A percentile compares a stretch with the other conserved stretches of the same genome.
Evolutionary conservation across 2,113 vertebrate species (phyloP).

Genomic region (Oreotrochilus melanogaster): DNA sequence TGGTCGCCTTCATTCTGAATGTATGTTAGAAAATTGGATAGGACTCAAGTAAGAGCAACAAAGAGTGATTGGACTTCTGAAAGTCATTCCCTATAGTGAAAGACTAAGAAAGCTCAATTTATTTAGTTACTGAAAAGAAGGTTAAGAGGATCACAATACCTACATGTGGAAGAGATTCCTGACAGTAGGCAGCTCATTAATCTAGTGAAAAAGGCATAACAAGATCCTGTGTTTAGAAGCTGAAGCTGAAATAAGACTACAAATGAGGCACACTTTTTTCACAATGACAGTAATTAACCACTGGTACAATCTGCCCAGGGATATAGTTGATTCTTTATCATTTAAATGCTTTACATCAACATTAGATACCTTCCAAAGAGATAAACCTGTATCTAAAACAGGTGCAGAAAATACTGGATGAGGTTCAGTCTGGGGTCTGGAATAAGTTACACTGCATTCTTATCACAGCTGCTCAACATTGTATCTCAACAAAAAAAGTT

Average conservation of each 20-base stretch:
- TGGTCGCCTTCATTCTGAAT: background rate
- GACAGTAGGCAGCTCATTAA: conserved; percentile 73
- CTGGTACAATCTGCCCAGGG: conserved; percentile 40
- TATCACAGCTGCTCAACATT: background rate
- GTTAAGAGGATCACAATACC: conserved; percentile 70
- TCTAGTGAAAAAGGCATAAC: conserved; percentile 65
- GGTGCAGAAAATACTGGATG: conserved; percentile 29
- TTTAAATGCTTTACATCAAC: conserved; percentile 60
- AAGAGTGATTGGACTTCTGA: conserved; percentile 61
- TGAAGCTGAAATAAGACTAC: conserved; percentile 55
- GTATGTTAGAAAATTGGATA: conserved; percentile 26
- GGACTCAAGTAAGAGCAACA: conserved; percentile 19
- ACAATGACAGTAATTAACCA: conserved; percentile 58
- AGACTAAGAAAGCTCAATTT: conserved; percentile 65
- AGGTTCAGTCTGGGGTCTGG: background rate
- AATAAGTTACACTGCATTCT: background rate
- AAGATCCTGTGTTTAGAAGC: conserved; percentile 52
- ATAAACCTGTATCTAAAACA: conserved; percentile 38
- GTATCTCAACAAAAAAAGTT: background rate
- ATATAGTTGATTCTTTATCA: conserved; percentile 57
- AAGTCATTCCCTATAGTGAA: conserved; percentile 61
- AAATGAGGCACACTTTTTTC: conserved; percentile 45
- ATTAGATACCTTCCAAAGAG: conserved; percentile 32
- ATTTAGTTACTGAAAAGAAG: conserved; percentile 69
- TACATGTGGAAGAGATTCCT: conserved; percentile 72